A percentile compares a stretch with the other conserved stretches of the same genome.
Evolutionary conservation across 2,797 vertebrate genomes (phyloP).

Genomic region (Buceros bicornis): DNA sequence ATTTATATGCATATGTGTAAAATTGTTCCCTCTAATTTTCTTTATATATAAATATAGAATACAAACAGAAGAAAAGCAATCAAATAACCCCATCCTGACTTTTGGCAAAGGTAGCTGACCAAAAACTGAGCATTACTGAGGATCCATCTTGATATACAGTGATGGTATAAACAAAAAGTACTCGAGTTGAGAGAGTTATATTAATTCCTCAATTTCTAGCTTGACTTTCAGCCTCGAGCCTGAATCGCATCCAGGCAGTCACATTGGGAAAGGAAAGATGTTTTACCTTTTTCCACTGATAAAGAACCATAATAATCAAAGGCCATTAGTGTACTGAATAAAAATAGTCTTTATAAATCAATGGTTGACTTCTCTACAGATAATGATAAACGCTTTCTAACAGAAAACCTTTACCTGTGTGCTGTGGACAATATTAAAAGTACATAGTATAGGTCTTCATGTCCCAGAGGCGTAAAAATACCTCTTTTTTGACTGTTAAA

Average conservation of each 20-base stretch:
- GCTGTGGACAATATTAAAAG: background rate
- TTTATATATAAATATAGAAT: background rate
- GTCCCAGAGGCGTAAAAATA: background rate
- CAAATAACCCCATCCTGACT: background rate
- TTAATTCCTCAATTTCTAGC: background rate
- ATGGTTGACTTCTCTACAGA: rapidly evolving
- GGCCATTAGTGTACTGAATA: background rate
- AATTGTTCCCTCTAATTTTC: background rate
- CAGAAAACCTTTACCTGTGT: background rate
- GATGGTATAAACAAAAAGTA: background rate
- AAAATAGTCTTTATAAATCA: background rate
- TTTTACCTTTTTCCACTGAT: background rate
- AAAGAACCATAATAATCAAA: background rate
- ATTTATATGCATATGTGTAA: background rate
- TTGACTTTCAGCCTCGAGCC: background rate
- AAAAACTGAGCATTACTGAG: background rate
- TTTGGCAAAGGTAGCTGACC: background rate
- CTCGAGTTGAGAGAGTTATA: background rate
- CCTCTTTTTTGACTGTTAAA: background rate
- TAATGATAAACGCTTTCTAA: background rate
- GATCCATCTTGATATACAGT: background rate
- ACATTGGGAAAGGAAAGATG: background rate
- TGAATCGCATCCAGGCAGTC: background rate
- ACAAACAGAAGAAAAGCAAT: background rate
- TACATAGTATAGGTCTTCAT: background rate